These are phyloP conservation scores for Laticauda colubrina DNA, from an alignment of 2,113 vertebrate genomes.

Conservation along the genomic window DNA sequence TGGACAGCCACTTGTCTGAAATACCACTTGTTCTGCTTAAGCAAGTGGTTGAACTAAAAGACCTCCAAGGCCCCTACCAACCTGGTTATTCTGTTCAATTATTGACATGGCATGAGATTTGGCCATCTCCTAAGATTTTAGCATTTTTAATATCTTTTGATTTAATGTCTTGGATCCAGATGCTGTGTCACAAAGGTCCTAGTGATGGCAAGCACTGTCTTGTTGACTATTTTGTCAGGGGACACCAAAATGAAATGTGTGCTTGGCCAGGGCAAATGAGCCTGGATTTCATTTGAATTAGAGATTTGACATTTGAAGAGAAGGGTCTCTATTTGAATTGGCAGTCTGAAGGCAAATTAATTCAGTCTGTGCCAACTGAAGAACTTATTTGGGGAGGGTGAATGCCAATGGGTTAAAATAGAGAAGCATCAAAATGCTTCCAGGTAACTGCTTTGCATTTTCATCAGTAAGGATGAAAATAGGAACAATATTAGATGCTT, in stretches of 20 bases:
- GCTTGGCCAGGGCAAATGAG: neutral
- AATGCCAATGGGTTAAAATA: neutral
- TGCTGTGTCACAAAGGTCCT: neutral
- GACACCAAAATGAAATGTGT: neutral
- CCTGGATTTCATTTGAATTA: neutral
- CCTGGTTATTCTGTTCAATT: neutral
- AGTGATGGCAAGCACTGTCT: neutral
- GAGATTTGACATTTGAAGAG: neutral
- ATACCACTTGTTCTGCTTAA: neutral
- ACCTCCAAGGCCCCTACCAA: neutral
- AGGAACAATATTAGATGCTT: neutral
- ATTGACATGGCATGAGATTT: neutral
- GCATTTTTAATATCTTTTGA: neutral
- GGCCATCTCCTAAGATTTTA: neutral
- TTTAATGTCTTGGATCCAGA: neutral
- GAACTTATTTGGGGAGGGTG: neutral
- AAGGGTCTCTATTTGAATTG: neutral
- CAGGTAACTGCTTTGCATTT: neutral
- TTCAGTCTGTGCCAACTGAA: neutral
- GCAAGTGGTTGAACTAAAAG: neutral
- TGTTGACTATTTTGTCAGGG: neutral
- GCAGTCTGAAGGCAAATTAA: neutral
- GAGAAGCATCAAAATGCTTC: neutral
- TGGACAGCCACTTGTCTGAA: too few species aligned
- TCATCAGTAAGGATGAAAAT: neutral